Percentiles rank a stretch among this genome's conserved stretches.
Evolutionary conservation across 2,113 vertebrate species (phyloP).

Genomic region (Ginglymostoma cirratum): DNA sequence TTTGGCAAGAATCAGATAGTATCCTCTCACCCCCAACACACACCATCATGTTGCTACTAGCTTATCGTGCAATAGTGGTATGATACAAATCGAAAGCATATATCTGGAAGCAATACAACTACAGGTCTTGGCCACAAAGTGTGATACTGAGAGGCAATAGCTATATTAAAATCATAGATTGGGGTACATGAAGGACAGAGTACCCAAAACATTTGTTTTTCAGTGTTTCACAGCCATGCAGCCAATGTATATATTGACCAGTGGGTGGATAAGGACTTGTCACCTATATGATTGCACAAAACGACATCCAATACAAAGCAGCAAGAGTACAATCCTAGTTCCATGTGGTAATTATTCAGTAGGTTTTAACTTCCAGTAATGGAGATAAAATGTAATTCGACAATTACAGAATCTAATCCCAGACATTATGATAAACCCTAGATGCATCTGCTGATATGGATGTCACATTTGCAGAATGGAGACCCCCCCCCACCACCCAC

Average conservation of each 20-base stretch:
- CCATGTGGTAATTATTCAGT: neutral
- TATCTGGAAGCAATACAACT: neutral
- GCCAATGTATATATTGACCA: neutral
- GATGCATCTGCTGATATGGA: neutral
- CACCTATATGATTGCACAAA: neutral
- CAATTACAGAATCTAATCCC: neutral
- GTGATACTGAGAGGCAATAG: neutral
- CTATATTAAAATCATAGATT: neutral
- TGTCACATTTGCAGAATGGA: no score
- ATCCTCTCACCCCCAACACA: neutral
- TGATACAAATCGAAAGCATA: neutral
- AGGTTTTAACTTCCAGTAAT: neutral
- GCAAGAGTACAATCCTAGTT: neutral
- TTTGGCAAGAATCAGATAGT: neutral
- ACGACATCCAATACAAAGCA: neutral
- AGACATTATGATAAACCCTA: neutral
- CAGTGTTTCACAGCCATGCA: neutral
- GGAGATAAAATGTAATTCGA: neutral
- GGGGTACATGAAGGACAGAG: neutral
- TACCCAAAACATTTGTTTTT: neutral
- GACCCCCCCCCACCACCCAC: no score
- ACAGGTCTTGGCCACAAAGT: neutral
- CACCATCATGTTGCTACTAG: neutral
- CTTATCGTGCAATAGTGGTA: neutral
- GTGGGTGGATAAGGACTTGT: neutral